A percentile compares a stretch with the other conserved stretches of the same genome.
These are phyloP conservation scores for Calosoma granatense DNA, from an alignment of 1,140 invertebrate species.

Conservation along the genomic window DNA sequence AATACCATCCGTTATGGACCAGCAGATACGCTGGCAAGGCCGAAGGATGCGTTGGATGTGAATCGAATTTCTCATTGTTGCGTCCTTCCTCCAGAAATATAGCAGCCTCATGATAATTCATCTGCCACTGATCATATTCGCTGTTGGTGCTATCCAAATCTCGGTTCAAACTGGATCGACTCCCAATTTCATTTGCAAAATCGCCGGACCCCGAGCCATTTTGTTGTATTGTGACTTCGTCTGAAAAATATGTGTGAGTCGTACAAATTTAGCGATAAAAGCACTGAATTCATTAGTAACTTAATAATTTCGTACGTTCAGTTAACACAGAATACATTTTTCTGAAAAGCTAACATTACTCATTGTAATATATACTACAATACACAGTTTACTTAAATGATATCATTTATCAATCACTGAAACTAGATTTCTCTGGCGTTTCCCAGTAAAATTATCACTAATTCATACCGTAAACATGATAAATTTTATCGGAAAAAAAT, in stretches of 20 bases:
- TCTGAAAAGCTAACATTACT: background rate
- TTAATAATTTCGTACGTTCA: background rate
- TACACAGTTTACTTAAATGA: background rate
- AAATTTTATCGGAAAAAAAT: too few species aligned
- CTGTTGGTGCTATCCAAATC: constrained; percentile 21
- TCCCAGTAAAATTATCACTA: background rate
- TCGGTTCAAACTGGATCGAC: constrained; percentile 30
- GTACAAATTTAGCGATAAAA: background rate
- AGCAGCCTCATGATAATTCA: constrained; percentile 85
- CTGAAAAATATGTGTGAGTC: background rate
- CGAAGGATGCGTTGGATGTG: constrained; percentile 71
- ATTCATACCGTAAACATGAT: background rate
- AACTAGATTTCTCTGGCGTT: background rate
- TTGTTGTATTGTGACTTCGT: background rate
- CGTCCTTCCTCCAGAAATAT: constrained; percentile 84
- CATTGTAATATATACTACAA: background rate
- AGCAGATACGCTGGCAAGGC: constrained; percentile 79
- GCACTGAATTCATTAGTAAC: constrained; percentile 10
- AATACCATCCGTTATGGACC: constrained; percentile 83
- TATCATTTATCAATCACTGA: background rate
- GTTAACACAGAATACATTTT: background rate
- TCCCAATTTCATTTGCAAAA: constrained; percentile 35
- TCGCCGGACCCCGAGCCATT: constrained; percentile 33
- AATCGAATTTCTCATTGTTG: constrained; percentile 89
- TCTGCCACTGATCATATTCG: constrained; percentile 57